Evolutionary conservation across 2,888 invertebrate species (phyloP).

Genomic region (Trissolcus japonicus): DNA sequence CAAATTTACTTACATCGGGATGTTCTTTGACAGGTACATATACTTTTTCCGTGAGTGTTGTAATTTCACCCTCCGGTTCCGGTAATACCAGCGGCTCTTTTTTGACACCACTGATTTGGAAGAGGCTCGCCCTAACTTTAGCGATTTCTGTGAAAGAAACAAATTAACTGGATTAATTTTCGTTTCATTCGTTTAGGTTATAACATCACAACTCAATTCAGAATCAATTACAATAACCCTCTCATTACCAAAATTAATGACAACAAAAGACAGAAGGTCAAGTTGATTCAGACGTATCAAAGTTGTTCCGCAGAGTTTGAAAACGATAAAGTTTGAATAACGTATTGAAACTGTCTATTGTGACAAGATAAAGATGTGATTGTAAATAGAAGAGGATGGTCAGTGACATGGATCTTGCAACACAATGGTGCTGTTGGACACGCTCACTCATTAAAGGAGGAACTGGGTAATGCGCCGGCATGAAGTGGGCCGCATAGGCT

Average conservation of each 20-base stretch:
- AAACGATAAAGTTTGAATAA: background rate
- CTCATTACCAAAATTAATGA: too few species aligned
- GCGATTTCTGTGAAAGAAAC: slow-evolving; percentile 89
- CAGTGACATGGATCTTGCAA: slow-evolving; percentile 15
- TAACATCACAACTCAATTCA: too few species aligned
- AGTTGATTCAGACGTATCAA: too few species aligned
- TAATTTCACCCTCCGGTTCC: slow-evolving; percentile 92
- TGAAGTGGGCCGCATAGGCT: slow-evolving; percentile 44
- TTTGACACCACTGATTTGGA: slow-evolving; percentile 98
- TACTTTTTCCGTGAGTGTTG: slow-evolving; percentile 98
- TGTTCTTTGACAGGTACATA: slow-evolving; percentile 99
- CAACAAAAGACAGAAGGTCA: too few species aligned
- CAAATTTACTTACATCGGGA: slow-evolving; percentile 93
- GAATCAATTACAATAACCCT: too few species aligned
- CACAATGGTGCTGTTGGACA: slow-evolving; percentile 21
- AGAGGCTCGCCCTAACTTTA: slow-evolving; percentile 97
- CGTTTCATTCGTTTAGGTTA: too few species aligned
- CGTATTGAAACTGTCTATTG: background rate
- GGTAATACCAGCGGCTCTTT: slow-evolving; percentile 95
- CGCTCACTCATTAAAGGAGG: slow-evolving; percentile 38
- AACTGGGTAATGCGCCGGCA: slow-evolving; percentile 24
- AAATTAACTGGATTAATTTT: too few species aligned
- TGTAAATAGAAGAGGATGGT: slow-evolving; percentile 9
- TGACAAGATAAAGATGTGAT: too few species aligned
- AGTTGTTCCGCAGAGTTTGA: too few species aligned